Evolutionary conservation across 2,113 vertebrate species (phyloP), one percentile per base, ranked within the genome.

Genomic region (Dryoscopus gambensis): DNA sequence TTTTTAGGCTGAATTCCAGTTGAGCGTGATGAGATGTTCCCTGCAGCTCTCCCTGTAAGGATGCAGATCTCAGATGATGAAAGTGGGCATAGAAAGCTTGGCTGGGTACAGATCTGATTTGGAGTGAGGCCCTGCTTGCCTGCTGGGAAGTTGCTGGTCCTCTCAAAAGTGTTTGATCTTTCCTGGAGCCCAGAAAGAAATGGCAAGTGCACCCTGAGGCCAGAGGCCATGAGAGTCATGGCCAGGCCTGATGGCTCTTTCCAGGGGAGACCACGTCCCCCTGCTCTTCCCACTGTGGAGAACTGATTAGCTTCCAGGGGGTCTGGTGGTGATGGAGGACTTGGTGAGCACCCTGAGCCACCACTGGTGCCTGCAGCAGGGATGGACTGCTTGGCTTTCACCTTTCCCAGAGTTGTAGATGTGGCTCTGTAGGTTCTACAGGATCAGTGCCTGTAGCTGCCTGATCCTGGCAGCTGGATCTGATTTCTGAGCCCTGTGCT

Each of bases 1-100:
- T 94, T 90, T 89, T 83, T 55, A 60, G 82, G 92, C 79, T 90
- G 84, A 84, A 87, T 95, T 97, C 95, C 96, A 96, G 57, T 94
- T 3, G 2, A 90, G 69, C 63, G 75, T 56, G 79, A 7, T 23
- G 77, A 93, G 59, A 67, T 3, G 8, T 83, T 77, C 59, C 89
- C 71, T 70, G 60, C 31, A 65, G 80, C 87, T 94, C 69, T 97
- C 96, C 93, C 94, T 91, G 93, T 89, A 95, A 91, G 96, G 95
- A 39, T 85, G 39, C 39, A 62, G 76, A 90, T 47, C 89, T 93
- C 56, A 18, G 62, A 52, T 71, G 18, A 64, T 33, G 49, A 49
- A 92, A 87, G 24, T 44, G 42, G 83, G 87, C 87, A 84, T 28
- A 69, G 77, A 79, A 81, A 63, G 30, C 70, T 91, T 87, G 80